These are phyloP conservation scores for Esox niger DNA, from an alignment of 2,113 vertebrate species.

Conservation along the genomic window DNA sequence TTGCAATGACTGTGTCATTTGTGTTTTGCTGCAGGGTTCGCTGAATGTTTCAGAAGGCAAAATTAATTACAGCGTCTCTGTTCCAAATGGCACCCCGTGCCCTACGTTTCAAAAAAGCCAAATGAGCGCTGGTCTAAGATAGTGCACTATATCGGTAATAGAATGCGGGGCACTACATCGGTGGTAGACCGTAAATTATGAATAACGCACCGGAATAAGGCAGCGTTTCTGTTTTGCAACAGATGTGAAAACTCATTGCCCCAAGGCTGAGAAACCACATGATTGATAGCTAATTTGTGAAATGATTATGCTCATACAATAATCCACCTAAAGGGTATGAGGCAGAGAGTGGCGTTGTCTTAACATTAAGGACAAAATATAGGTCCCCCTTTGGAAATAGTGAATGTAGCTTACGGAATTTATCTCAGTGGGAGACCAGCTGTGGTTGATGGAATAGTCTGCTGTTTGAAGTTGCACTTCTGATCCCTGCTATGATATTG, in stretches of 20 bases:
- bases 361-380: constrained; percentile 4
- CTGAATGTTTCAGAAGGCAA: constrained; percentile 15
- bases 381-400: constrained; percentile 19
- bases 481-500: background rate
- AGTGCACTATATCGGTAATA: too few species aligned
- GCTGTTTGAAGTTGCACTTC: background rate
- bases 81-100: too few species aligned
- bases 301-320: constrained; percentile 19
- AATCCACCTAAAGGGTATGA: background rate
- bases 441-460: constrained; percentile 14
- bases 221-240: constrained; percentile 13
- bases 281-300: constrained; percentile 18
- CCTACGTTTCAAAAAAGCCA: too few species aligned
- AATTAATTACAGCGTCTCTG: constrained; percentile 17
- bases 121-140: too few species aligned
- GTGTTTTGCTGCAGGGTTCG: background rate
- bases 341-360: constrained; percentile 15
- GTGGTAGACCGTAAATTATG: background rate
- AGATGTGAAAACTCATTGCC: background rate
- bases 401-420: constrained; percentile 15
- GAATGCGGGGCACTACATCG: background rate
- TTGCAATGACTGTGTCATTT: background rate
- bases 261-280: background rate
- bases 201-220: constrained; percentile 22
- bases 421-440: constrained; percentile 13